A percentile compares a stretch with the other conserved stretches of the same genome.
Conservation (phyloP, 2,888 invertebrate genomes). For the Andrena marginata region DNA sequence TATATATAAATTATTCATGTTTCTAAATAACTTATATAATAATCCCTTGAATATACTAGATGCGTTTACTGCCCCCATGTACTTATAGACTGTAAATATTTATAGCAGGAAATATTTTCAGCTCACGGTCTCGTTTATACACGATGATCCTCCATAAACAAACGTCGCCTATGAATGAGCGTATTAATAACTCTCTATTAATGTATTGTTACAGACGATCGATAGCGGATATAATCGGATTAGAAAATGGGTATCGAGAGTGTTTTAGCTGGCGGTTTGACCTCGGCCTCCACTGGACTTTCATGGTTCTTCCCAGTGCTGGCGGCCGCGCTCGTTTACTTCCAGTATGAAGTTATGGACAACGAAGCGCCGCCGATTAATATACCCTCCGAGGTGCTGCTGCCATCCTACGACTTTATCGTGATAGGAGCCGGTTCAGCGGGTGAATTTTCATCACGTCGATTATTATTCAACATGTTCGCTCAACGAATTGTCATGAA, state of each 20-base stretch:
- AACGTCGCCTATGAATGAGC: neutral
- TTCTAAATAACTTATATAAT: too few relatives aligned
- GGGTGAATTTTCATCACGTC: constrained; percentile 85
- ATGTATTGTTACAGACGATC: constrained; percentile 14
- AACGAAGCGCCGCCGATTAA: constrained; percentile 93
- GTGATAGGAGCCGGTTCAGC: constrained; percentile 95
- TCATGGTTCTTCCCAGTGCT: constrained; percentile 94
- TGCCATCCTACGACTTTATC: constrained; percentile 93
- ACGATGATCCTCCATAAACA: too few relatives aligned
- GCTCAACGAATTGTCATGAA: neutral
- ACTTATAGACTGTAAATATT: too few relatives aligned
- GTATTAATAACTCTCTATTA: neutral
- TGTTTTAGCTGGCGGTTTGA: constrained; percentile 74
- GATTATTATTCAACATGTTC: neutral
- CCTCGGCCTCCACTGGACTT: constrained; percentile 88
- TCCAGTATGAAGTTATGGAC: constrained; percentile 93
- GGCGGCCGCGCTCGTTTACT: constrained; percentile 94
- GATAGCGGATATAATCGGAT: neutral
- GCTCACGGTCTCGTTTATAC: too few relatives aligned
- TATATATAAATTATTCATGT: too few relatives aligned
- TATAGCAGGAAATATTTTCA: too few relatives aligned
- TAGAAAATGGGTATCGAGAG: constrained; percentile 79
- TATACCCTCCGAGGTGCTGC: constrained; percentile 88
- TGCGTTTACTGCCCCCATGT: too few relatives aligned
- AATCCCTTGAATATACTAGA: too few relatives aligned